A percentile compares a stretch with the other conserved stretches of the same genome.
Evolutionary conservation across 2,113 vertebrate genomes (phyloP).

Genomic region (Pterophyllum scalare): DNA sequence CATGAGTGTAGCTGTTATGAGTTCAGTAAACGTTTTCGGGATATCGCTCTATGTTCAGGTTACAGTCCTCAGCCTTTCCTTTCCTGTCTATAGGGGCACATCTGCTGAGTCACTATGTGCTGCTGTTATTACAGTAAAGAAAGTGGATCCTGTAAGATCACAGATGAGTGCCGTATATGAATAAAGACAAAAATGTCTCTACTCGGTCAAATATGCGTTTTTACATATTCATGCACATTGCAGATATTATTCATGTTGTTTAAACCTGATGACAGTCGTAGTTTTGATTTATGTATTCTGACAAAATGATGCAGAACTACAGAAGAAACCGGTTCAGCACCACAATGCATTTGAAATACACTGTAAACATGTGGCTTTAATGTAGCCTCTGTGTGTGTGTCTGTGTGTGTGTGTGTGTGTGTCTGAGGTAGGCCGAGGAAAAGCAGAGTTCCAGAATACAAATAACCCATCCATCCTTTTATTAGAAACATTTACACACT

Average conservation of each 20-base stretch:
- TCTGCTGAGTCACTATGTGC: not conserved
- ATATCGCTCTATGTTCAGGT: not conserved
- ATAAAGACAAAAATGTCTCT: too few relatives aligned
- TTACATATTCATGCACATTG: too few relatives aligned
- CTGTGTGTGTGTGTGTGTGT: not conserved
- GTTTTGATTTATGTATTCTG: too few relatives aligned
- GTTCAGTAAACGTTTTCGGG: not conserved
- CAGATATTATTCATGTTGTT: too few relatives aligned
- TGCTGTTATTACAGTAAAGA: not conserved
- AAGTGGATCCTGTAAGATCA: too few relatives aligned
- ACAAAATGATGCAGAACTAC: too few relatives aligned
- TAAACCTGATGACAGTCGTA: too few relatives aligned
- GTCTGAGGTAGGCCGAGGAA: not conserved
- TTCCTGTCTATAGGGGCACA: not conserved
- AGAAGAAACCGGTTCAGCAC: too few relatives aligned
- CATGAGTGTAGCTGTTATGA: not conserved
- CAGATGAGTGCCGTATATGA: too few relatives aligned
- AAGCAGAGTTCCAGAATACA: not conserved
- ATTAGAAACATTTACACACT: conserved; percentile 48
- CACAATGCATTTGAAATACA: not conserved
- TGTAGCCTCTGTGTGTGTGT: too few relatives aligned
- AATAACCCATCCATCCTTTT: conserved; percentile 56
- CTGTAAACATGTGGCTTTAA: too few relatives aligned
- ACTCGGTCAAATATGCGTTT: too few relatives aligned
- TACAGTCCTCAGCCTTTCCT: not conserved